Evolutionary conservation across 2,113 vertebrate genomes (phyloP).

Genomic region (Dipodomys merriami): DNA sequence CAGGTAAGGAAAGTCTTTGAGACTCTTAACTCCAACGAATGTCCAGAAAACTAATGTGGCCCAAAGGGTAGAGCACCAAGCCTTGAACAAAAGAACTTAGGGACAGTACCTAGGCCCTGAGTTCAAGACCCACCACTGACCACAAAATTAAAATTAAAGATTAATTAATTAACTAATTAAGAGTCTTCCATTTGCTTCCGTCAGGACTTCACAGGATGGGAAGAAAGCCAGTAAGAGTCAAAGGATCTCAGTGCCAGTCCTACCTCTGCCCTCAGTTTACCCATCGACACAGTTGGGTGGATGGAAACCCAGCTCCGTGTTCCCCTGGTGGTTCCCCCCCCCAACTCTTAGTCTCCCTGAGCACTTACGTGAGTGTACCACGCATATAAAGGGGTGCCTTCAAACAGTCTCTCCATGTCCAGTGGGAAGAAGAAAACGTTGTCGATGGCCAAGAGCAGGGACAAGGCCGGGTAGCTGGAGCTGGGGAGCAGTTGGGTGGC

Average conservation of each 20-base stretch:
- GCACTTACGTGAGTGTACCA: conserved; percentile 85
- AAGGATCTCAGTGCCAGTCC: background rate
- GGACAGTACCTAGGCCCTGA: no score
- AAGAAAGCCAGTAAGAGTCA: background rate
- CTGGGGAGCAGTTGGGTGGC: conserved; percentile 47
- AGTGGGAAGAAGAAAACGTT: conserved; percentile 88
- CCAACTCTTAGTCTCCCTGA: background rate
- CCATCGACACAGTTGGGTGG: background rate
- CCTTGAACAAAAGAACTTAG: no score
- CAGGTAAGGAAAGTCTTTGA: no score
- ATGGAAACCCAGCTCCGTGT: no score
- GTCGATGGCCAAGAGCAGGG: conserved; percentile 83
- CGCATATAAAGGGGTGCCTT: conserved; percentile 85
- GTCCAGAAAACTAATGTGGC: no score
- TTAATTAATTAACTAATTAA: no score
- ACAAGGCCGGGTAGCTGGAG: conserved; percentile 76
- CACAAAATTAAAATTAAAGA: no score
- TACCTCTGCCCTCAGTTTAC: background rate
- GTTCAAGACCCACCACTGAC: no score
- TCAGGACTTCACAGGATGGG: background rate
- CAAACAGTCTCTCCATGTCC: conserved; percentile 84
- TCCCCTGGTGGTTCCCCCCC: background rate
- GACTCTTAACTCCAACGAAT: no score
- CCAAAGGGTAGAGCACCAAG: no score
- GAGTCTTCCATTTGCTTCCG: background rate